Conservation (phyloP, 2,888 invertebrate genomes). For the Anodontia alba region DNA sequence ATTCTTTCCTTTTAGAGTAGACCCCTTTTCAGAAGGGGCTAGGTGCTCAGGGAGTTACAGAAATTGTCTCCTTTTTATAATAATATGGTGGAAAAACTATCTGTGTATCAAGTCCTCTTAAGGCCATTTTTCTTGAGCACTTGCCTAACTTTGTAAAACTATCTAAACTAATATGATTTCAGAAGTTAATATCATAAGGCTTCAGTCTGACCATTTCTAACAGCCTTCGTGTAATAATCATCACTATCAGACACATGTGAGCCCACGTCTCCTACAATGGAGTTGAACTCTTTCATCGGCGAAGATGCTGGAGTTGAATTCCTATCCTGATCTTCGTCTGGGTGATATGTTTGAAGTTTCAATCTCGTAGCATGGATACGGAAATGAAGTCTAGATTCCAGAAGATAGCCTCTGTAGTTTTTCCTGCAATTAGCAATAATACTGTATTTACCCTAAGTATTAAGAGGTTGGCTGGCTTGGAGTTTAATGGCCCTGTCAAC, state of each 20-base stretch:
- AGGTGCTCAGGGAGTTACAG: too few relatives aligned
- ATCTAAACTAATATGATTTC: background rate
- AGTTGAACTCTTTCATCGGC: slow-evolving; percentile 11
- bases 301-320: slow-evolving; percentile 4
- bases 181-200: background rate
- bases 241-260: background rate
- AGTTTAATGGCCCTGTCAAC: too few relatives aligned
- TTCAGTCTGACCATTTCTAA: background rate
- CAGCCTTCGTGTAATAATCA: background rate
- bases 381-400: slow-evolving; percentile 96
- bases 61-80: too few relatives aligned
- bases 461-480: too few relatives aligned
- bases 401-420: slow-evolving; percentile 93
- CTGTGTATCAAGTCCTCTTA: too few relatives aligned
- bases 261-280: background rate
- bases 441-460: too few relatives aligned
- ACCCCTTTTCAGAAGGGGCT: too few relatives aligned
- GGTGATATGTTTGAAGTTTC: slow-evolving; percentile 61
- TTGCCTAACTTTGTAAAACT: too few relatives aligned
- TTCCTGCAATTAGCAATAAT: slow-evolving; percentile 90
- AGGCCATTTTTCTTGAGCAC: too few relatives aligned
- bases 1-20: too few relatives aligned
- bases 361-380: slow-evolving; percentile 90
- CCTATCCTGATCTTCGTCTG: slow-evolving; percentile 37
- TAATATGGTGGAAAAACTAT: too few relatives aligned